Percentiles rank a stretch among this genome's conserved stretches.
phyloP scores from a whole-genome alignment of 1,140 invertebrate genomes.

The Antheraea mylitta region DNA sequence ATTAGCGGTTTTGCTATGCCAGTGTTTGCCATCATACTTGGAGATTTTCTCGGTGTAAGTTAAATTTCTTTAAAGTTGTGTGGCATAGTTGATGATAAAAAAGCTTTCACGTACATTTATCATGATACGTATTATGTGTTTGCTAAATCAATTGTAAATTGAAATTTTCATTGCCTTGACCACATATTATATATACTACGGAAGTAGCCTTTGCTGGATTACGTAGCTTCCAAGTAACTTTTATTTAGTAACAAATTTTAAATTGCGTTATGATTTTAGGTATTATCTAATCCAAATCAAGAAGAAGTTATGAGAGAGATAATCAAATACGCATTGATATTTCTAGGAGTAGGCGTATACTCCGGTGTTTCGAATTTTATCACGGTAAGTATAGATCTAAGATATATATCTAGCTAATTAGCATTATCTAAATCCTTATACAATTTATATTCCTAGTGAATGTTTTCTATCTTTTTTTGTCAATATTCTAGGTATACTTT shows the following conservation, averaged over 20 bases:
- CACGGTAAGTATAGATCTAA: constrained; percentile 70
- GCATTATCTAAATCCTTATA: not conserved
- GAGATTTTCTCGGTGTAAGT: constrained; percentile 85
- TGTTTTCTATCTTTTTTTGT: not conserved
- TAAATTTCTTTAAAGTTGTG: not conserved
- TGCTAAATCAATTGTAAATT: too few relatives aligned
- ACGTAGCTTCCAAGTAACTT: not conserved
- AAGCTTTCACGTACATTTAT: too few relatives aligned
- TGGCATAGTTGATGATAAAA: not conserved
- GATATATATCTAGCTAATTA: too few relatives aligned
- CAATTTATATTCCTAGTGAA: not conserved
- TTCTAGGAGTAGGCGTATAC: constrained; percentile 83
- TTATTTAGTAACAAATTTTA: not conserved
- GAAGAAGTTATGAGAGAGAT: constrained; percentile 79
- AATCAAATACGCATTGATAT: constrained; percentile 80
- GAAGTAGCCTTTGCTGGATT: too few relatives aligned
- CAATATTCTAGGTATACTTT: constrained; percentile 70
- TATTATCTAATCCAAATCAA: constrained; percentile 65
- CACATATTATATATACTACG: too few relatives aligned
- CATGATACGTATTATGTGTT: too few relatives aligned
- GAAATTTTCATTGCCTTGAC: too few relatives aligned
- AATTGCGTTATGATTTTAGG: constrained; percentile 36
- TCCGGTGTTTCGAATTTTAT: constrained; percentile 83
- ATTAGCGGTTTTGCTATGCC: constrained; percentile 88
- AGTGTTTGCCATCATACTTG: constrained; percentile 88